These are phyloP conservation scores for Listronotus oregonensis DNA, from an alignment of 1,140 invertebrate genomes.

Conservation along the genomic window DNA sequence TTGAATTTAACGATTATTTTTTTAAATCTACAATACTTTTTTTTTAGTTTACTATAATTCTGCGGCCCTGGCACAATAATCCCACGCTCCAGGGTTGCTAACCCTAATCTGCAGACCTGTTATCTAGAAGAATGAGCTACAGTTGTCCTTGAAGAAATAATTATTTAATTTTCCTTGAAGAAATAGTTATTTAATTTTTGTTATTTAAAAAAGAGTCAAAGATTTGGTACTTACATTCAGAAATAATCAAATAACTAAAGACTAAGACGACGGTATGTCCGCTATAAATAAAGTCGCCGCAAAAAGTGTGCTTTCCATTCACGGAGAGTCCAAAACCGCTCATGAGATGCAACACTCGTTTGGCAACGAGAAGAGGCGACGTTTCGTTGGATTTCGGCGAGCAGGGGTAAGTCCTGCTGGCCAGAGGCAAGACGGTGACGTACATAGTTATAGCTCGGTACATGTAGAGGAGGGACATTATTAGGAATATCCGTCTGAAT, in stretches of 20 bases:
- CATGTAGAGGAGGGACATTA: slow-evolving; percentile 81
- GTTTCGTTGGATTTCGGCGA: slow-evolving; percentile 81
- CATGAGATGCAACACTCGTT: slow-evolving; percentile 76
- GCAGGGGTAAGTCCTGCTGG: slow-evolving; percentile 82
- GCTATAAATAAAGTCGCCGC: slow-evolving; percentile 89
- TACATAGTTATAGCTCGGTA: slow-evolving; percentile 88
- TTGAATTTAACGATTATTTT: too few species aligned
- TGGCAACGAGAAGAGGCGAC: slow-evolving; percentile 60
- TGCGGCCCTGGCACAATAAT: too few species aligned
- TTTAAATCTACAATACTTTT: too few species aligned
- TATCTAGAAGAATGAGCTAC: too few species aligned
- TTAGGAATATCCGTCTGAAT: slow-evolving; percentile 78
- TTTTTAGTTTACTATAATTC: too few species aligned
- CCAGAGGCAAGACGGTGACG: slow-evolving; percentile 85
- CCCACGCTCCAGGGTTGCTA: too few species aligned
- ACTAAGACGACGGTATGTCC: slow-evolving; percentile 88
- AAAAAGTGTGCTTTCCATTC: slow-evolving; percentile 90
- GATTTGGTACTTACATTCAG: slow-evolving; percentile 73
- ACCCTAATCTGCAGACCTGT: too few species aligned
- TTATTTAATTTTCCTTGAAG: too few species aligned
- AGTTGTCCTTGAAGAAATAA: too few species aligned
- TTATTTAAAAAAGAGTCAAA: too few species aligned
- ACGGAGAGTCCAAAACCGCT: slow-evolving; percentile 87
- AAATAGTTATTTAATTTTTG: too few species aligned
- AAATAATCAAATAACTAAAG: slow-evolving; percentile 81